Base-by-base conservation (phyloP, 2,888 invertebrate species). In the Matsumyia berberina region DNA sequence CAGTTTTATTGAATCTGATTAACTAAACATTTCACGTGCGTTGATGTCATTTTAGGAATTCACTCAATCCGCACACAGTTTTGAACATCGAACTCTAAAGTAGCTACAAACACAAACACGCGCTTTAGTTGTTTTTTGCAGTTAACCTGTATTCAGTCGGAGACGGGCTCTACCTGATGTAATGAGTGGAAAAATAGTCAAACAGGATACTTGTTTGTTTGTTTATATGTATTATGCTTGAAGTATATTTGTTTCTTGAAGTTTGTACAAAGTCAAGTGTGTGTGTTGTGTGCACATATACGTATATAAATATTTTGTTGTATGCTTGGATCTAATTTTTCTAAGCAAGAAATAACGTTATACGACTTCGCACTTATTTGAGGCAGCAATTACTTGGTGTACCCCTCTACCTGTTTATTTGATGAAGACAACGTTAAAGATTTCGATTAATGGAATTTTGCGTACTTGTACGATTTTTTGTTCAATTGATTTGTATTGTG, bases 11-110 rank as follows among this genome's bases (percentile, higher is more conserved):
- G 31, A 55, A 64, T 53, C 15, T 44, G n/a, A 66, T 57, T 74
- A 57, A 15, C 39, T 19, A 74, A 64, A 46, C 35, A 74, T 17
- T 35, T 46, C 70, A 78, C 78, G 70, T 70, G 78, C 37, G 70
- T 79, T 70, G 46, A 57, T 72, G 57, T 62, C 70, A 77, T 67
- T 55, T 42, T 46, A 19, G 57, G 29, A 44, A 2, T 44, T 24
- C 51, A 39, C 11, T 31, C n/a, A 1, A 60, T 42, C 9, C 42
- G 1, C 11, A 49, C 2, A 19, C 8, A 8, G 24, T 5, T 11
- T 7, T 24, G 49, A 33, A 33, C 55, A 35, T 55, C 17, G 31
- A 33, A 55, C 55, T 55, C 33, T 55, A 35, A 5, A 35, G 17
- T 46, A 5, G 8, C 17, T 1, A 17, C 44, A 44, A 17, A 44